phyloP scores from a whole-genome alignment of 2,888 invertebrate genomes.

The Barypeithes pellucidus region DNA sequence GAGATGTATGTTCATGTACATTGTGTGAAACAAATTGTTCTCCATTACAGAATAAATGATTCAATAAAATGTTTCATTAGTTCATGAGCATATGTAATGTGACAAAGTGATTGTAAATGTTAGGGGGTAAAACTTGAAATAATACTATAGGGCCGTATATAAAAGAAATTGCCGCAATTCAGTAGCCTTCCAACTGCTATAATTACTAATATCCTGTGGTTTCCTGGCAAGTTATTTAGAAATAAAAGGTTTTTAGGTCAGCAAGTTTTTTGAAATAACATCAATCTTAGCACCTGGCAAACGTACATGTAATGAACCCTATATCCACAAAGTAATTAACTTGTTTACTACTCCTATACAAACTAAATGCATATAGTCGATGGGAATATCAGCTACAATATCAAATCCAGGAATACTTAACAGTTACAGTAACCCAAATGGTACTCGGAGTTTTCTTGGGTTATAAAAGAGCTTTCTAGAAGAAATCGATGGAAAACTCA shows the following conservation, averaged over 20 bases:
- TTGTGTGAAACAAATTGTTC: neutral
- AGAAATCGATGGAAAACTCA: neutral
- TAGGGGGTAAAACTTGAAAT: neutral
- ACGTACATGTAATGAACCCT: neutral
- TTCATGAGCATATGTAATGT: neutral
- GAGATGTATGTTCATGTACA: neutral
- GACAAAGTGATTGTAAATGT: neutral
- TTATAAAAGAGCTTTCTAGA: neutral
- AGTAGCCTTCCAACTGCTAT: neutral
- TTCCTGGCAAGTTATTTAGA: neutral
- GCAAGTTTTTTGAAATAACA: neutral
- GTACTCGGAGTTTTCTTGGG: neutral
- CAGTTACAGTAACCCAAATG: neutral
- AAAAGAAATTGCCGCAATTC: neutral
- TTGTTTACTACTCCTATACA: neutral
- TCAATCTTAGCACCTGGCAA: neutral
- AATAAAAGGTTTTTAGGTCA: neutral
- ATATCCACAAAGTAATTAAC: neutral
- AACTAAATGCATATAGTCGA: slow-evolving; percentile 1
- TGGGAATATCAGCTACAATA: neutral
- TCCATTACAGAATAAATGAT: neutral
- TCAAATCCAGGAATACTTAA: neutral
- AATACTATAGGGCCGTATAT: neutral
- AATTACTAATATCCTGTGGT: neutral
- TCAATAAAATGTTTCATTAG: neutral